Evolutionary conservation across 2,888 invertebrate species (phyloP).

Genomic region (Agriopis aurantiaria): DNA sequence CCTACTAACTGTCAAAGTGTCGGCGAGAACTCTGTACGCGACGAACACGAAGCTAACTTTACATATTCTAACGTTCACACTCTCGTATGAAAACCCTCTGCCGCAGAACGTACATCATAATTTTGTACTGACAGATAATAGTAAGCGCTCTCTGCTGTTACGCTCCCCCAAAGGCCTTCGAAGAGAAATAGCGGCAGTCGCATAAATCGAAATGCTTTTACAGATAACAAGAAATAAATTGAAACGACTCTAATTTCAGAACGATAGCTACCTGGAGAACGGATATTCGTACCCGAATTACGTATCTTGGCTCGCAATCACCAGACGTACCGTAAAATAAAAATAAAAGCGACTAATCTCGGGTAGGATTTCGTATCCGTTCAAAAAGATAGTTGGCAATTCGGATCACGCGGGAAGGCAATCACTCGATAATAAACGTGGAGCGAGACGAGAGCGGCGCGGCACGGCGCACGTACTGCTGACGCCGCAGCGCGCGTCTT

Average conservation of each 20-base stretch:
- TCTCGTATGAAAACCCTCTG: constrained; percentile 43
- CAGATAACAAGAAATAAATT: constrained; percentile 35
- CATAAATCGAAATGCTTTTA: constrained; percentile 29
- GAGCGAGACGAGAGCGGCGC: constrained; percentile 71
- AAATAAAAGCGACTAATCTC: constrained; percentile 73
- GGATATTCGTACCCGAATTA: constrained; percentile 36
- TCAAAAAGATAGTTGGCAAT: constrained; percentile 74
- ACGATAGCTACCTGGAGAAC: constrained; percentile 33
- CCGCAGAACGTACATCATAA: constrained; percentile 57
- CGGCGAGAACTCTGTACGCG: constrained; percentile 69
- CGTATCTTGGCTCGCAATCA: constrained; percentile 48
- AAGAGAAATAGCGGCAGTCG: constrained; percentile 38
- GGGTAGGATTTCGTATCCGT: constrained; percentile 67
- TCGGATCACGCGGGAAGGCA: constrained; percentile 82
- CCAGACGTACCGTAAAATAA: constrained; percentile 62
- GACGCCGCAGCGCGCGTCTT: constrained; percentile 58
- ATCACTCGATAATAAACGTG: constrained; percentile 84
- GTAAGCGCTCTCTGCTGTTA: constrained; percentile 46
- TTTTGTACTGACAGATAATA: constrained; percentile 53
- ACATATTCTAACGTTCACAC: constrained; percentile 38
- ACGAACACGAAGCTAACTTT: constrained; percentile 43
- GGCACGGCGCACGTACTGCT: constrained; percentile 75
- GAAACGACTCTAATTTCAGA: constrained; percentile 32
- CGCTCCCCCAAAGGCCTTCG: constrained; percentile 38
- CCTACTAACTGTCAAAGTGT: constrained; percentile 85